Conservation (phyloP, 2,888 invertebrate genomes). For the Malacosoma neustria region DNA sequence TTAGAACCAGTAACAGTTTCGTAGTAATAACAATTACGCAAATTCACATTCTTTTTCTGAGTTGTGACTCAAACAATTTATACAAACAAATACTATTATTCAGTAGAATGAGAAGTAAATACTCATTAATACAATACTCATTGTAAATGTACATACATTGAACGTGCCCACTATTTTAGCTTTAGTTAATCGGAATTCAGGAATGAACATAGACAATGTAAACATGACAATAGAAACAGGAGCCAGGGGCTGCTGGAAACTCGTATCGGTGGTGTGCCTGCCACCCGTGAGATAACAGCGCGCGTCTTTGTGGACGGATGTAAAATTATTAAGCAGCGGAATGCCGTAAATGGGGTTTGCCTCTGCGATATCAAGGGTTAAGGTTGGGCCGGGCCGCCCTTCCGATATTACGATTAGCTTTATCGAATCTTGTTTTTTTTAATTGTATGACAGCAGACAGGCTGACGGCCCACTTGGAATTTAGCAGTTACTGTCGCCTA, state of each 20-base stretch:
- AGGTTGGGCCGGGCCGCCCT: conserved; percentile 25
- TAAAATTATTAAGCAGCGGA: conserved; percentile 64
- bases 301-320: conserved; percentile 62
- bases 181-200: conserved; percentile 62
- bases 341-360: conserved; percentile 44
- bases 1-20: too few relatives aligned
- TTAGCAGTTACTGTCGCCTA: too few relatives aligned
- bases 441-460: too few relatives aligned
- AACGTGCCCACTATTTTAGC: conserved; percentile 38
- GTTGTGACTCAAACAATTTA: not conserved
- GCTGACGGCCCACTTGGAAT: too few relatives aligned
- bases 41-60: not conserved
- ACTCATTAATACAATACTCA: not conserved
- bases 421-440: conserved; percentile 31
- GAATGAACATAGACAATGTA: conserved; percentile 70
- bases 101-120: not conserved
- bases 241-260: conserved; percentile 47
- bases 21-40: not conserved
- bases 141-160: conserved; percentile 14
- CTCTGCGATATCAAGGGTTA: conserved; percentile 40
- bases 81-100: not conserved
- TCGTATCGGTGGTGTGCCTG: conserved; percentile 67
- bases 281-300: conserved; percentile 63
- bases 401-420: conserved; percentile 33
- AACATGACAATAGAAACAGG: conserved; percentile 64